phyloP scores from a whole-genome alignment of 2,113 vertebrate genomes.

The Erythrolamprus reginae region DNA sequence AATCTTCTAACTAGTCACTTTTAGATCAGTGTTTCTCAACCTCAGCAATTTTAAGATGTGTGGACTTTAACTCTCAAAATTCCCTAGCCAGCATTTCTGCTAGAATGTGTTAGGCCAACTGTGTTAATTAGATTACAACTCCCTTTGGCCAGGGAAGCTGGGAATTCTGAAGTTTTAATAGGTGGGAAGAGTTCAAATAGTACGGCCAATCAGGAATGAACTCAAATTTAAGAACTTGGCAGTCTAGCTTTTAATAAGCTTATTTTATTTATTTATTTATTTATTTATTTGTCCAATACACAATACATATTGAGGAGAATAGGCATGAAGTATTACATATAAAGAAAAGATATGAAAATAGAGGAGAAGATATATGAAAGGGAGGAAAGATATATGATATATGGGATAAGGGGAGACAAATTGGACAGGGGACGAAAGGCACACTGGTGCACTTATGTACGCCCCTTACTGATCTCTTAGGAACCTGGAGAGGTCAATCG shows the following conservation, averaged over 20 bases:
- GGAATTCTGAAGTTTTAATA: neutral
- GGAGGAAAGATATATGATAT: too few species aligned
- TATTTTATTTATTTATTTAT: too few species aligned
- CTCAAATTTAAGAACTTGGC: neutral
- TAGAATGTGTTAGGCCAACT: neutral
- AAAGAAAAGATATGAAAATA: too few species aligned
- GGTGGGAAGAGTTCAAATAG: neutral
- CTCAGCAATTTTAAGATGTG: neutral
- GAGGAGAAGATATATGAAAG: too few species aligned
- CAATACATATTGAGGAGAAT: too few species aligned
- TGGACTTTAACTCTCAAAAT: neutral
- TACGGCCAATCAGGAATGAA: neutral
- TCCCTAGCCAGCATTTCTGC: neutral
- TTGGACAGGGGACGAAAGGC: too few species aligned
- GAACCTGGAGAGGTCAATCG: too few species aligned
- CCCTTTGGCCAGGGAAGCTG: neutral
- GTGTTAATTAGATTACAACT: neutral
- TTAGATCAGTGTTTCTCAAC: neutral
- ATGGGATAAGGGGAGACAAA: too few species aligned
- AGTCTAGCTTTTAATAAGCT: neutral
- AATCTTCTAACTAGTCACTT: neutral
- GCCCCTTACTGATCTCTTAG: too few species aligned
- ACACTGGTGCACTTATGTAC: too few species aligned
- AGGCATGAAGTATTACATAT: too few species aligned
- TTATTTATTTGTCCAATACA: too few species aligned